A percentile compares a stretch with the other conserved stretches of the same genome.
These are phyloP conservation scores for Leptinotarsa peninsularis DNA, from an alignment of 2,888 invertebrate species.

Conservation along the genomic window DNA sequence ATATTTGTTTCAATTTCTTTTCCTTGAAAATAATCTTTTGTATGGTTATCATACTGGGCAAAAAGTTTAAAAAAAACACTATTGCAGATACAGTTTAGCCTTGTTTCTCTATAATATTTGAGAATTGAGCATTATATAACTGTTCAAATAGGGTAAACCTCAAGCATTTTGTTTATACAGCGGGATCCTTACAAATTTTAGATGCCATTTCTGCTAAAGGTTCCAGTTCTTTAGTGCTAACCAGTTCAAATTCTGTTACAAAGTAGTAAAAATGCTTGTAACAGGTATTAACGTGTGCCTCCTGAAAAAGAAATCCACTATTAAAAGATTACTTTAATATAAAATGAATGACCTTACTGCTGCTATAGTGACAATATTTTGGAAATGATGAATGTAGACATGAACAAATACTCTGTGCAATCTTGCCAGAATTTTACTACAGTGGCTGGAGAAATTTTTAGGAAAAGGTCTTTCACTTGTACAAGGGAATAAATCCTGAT, in stretches of 20 bases:
- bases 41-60: neutral
- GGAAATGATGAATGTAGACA: conserved; percentile 95
- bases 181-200: conserved; percentile 75
- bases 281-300: conserved; percentile 93
- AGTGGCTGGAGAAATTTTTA: conserved; percentile 80
- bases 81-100: neutral
- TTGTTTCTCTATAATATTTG: neutral
- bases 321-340: neutral
- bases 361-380: conserved; percentile 85
- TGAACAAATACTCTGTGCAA: conserved; percentile 93
- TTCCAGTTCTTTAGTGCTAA: conserved; percentile 86
- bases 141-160: neutral
- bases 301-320: conserved; percentile 69
- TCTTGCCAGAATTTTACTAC: conserved; percentile 88
- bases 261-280: conserved; percentile 96
- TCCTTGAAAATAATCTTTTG: neutral
- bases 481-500: conserved; percentile 87
- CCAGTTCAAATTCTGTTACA: conserved; percentile 86
- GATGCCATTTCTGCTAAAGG: conserved; percentile 83
- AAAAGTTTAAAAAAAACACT: neutral
- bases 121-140: conserved; percentile 19
- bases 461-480: conserved; percentile 90
- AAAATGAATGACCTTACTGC: conserved; percentile 74
- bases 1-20: neutral
- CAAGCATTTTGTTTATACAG: conserved; percentile 8